These are phyloP conservation scores for Cordylochernes scorpioides DNA, from an alignment of 2,888 invertebrate species.

Conservation along the genomic window DNA sequence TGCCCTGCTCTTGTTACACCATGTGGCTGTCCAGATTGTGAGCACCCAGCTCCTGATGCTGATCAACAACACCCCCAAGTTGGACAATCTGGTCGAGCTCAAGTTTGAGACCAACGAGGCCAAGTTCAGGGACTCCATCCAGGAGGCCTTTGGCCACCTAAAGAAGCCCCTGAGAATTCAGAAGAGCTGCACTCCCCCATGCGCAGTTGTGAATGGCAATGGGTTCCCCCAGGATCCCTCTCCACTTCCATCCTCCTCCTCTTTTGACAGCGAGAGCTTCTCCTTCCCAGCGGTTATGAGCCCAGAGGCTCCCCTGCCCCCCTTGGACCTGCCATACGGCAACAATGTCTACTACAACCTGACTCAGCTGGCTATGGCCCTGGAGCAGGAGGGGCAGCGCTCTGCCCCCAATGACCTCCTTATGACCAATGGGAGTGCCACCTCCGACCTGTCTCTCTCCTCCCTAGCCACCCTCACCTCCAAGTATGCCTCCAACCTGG, in stretches of 20 bases:
- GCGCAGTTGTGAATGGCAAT: no score
- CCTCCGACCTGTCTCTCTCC: no score
- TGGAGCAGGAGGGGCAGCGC: no score
- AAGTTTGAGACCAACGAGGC: constrained; percentile 46
- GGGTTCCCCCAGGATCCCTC: constrained; percentile 8
- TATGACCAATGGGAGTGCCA: no score
- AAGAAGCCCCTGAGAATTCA: constrained; percentile 5
- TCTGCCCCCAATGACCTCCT: no score
- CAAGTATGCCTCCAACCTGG: no score
- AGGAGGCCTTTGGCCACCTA: constrained; percentile 21
- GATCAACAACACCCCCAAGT: constrained; percentile 50
- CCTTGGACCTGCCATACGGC: constrained; percentile 14
- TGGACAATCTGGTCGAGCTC: constrained; percentile 41
- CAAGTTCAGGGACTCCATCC: constrained; percentile 42
- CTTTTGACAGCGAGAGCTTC: constrained; percentile 22
- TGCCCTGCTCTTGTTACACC: constrained; percentile 5
- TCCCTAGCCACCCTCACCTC: no score
- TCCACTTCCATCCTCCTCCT: constrained; percentile 18
- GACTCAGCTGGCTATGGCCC: constrained; percentile 55
- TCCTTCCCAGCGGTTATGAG: constrained; percentile 18
- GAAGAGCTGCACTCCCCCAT: constrained; percentile 7
- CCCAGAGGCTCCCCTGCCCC: constrained; percentile 17
- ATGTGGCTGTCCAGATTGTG: constrained; percentile 33
- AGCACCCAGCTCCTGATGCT: constrained; percentile 46
- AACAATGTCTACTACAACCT: constrained; percentile 41